A percentile compares a stretch with the other conserved stretches of the same genome.
phyloP scores from a whole-genome alignment of 2,888 invertebrate genomes.

The Scrobipalpa atriplicella region DNA sequence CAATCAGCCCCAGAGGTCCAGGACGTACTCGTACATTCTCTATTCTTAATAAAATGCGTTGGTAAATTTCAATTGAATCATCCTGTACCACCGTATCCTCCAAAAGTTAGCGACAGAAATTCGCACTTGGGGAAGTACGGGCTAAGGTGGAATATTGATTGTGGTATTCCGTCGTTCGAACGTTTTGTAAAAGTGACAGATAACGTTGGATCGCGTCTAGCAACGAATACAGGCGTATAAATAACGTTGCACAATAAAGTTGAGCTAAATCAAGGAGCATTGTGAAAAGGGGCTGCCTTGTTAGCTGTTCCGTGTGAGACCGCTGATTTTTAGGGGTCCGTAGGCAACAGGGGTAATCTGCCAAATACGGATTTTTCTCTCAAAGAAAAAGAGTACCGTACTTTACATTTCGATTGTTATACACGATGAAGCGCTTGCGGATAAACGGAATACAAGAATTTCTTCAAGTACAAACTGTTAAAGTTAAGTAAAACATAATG shows the following conservation, averaged over 20 bases:
- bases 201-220: slow-evolving; percentile 64
- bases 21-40: slow-evolving; percentile 66
- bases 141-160: slow-evolving; percentile 5
- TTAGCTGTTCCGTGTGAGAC: slow-evolving; percentile 68
- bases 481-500: too few relatives aligned
- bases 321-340: slow-evolving; percentile 68
- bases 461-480: too few relatives aligned
- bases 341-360: not conserved
- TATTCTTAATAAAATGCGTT: slow-evolving; percentile 78
- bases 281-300: slow-evolving; percentile 69
- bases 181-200: slow-evolving; percentile 37
- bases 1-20: slow-evolving; percentile 73
- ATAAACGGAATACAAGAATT: too few relatives aligned
- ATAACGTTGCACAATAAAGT: slow-evolving; percentile 80
- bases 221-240: slow-evolving; percentile 71
- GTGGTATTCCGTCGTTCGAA: slow-evolving; percentile 31
- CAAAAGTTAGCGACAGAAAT: not conserved
- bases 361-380: not conserved
- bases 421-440: too few relatives aligned
- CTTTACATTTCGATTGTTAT: too few relatives aligned
- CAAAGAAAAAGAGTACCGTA: too few relatives aligned
- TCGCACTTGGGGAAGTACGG: not conserved
- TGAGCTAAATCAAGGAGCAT: slow-evolving; percentile 79
- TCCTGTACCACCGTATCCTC: not conserved
- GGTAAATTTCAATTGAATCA: slow-evolving; percentile 54